phyloP scores from a whole-genome alignment of 2,888 invertebrate genomes.

The Noctua comes region DNA sequence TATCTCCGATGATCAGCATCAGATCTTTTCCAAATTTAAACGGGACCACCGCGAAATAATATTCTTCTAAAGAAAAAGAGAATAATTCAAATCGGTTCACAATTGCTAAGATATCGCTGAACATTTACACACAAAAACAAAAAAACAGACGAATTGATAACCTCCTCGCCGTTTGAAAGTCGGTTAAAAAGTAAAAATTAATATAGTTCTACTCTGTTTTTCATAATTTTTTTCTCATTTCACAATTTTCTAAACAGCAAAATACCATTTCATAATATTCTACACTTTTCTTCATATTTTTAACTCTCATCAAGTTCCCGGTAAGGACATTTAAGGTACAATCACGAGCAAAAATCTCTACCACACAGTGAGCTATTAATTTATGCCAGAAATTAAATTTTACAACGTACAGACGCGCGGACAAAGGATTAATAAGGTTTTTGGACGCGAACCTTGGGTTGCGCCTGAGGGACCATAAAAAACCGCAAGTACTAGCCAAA shows the following conservation, averaged over 20 bases:
- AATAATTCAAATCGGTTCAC: no score
- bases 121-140: no score
- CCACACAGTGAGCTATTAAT: slow-evolving; percentile 56
- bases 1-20: no score
- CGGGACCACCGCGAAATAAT: no score
- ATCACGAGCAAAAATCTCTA: slow-evolving; percentile 33
- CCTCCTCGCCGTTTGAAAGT: no score
- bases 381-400: slow-evolving; percentile 74
- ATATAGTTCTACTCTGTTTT: background rate
- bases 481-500: slow-evolving; percentile 63
- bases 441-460: slow-evolving; percentile 56
- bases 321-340: slow-evolving; percentile 27
- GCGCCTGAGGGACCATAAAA: slow-evolving; percentile 66
- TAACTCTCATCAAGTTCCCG: background rate
- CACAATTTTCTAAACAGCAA: background rate
- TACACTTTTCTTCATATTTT: background rate
- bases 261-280: background rate
- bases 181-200: background rate
- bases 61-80: no score
- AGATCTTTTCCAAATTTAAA: no score
- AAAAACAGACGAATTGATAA: no score
- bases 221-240: background rate
- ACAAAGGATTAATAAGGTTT: slow-evolving; percentile 67
- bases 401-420: slow-evolving; percentile 66
- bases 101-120: no score